A percentile compares a stretch with the other conserved stretches of the same genome.
These are phyloP conservation scores for Myiozetetes cayanensis DNA, from an alignment of 2,113 vertebrate species.

Conservation along the genomic window DNA sequence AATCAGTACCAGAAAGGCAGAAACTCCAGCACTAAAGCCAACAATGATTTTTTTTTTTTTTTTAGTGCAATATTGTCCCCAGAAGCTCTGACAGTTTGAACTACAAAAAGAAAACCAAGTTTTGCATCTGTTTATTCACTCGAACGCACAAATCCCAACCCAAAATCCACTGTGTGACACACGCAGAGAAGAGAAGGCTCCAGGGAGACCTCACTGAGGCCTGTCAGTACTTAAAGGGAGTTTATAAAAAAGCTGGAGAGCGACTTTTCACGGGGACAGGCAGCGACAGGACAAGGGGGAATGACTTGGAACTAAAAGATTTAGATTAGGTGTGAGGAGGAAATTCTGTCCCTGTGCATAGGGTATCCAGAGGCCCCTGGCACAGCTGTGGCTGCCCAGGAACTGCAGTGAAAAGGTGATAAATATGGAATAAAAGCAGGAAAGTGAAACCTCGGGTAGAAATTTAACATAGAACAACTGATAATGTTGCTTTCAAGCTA, in stretches of 20 bases:
- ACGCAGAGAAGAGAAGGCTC: not conserved
- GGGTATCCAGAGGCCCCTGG: not conserved
- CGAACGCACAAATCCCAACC: not conserved
- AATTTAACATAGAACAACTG: not conserved
- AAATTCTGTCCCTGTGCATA: not conserved
- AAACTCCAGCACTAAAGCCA: not conserved
- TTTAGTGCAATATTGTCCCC: not conserved
- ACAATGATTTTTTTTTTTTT: not conserved
- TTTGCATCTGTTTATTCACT: not conserved
- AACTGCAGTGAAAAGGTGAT: not conserved
- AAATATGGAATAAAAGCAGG: not conserved
- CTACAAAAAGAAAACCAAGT: accelerated
- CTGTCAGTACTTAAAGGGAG: not conserved
- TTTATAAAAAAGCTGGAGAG: not conserved
- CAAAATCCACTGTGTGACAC: accelerated
- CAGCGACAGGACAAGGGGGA: not conserved
- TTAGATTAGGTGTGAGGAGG: not conserved
- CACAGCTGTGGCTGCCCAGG: not conserved
- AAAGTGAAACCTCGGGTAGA: not conserved
- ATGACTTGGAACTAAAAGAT: not conserved
- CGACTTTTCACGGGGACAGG: not conserved
- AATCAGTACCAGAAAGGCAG: not conserved
- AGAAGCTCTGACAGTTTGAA: not conserved
- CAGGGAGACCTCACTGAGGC: not conserved
- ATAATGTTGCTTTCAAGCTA: not conserved